phyloP scores from a whole-genome alignment of 2,888 invertebrate genomes.

The Athalia circularis region DNA sequence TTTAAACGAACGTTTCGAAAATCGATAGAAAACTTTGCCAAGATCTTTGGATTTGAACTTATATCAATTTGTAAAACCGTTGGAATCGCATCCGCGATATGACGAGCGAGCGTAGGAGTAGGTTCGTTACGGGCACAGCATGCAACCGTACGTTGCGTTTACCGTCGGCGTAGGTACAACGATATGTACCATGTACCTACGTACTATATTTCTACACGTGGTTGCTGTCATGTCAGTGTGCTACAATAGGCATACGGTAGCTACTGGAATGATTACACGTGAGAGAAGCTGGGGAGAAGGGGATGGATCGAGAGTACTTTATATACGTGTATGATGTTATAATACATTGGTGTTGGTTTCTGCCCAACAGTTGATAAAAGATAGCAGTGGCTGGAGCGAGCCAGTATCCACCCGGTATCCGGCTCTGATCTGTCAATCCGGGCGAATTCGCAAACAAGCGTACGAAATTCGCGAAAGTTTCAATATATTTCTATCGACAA shows the following conservation, averaged over 20 bases:
- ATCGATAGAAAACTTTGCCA: not conserved
- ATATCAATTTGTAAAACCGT: slow-evolving; percentile 15
- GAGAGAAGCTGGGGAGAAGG: slow-evolving; percentile 49
- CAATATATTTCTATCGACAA: not conserved
- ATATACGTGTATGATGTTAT: slow-evolving; percentile 53
- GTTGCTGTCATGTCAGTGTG: not conserved
- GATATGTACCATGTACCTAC: not conserved
- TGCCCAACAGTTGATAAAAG: slow-evolving; percentile 73
- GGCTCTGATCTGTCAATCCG: slow-evolving; percentile 62
- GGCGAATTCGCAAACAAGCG: slow-evolving; percentile 39
- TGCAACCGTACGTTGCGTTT: not conserved
- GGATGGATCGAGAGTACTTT: slow-evolving; percentile 51
- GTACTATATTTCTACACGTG: not conserved
- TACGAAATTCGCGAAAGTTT: slow-evolving; percentile 33
- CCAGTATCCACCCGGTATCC: slow-evolving; percentile 67
- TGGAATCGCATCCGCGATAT: slow-evolving; percentile 34
- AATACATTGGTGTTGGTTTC: slow-evolving; percentile 69
- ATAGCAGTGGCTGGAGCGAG: slow-evolving; percentile 69
- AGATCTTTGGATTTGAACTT: not conserved
- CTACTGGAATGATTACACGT: slow-evolving; percentile 61
- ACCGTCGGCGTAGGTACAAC: slow-evolving; percentile 15
- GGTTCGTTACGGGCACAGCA: slow-evolving; percentile 19
- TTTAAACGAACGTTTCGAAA: no score
- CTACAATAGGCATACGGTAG: slow-evolving; percentile 48
- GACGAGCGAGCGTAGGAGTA: slow-evolving; percentile 29